A percentile compares a stretch with the other conserved stretches of the same genome.
Evolutionary conservation across 2,888 invertebrate genomes (phyloP).

Genomic region (Arrhopalites spinosus): DNA sequence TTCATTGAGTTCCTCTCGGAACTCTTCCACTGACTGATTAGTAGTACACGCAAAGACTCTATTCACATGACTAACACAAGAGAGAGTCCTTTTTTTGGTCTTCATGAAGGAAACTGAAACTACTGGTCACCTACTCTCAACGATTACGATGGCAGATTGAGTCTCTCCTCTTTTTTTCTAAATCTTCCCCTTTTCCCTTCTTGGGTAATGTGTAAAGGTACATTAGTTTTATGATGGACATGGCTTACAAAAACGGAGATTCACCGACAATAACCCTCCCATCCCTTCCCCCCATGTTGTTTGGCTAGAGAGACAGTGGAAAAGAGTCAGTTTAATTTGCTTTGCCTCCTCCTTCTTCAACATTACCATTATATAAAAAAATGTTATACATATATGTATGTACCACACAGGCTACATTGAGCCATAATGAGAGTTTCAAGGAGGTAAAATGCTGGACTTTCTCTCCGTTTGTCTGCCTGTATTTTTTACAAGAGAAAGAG

Average conservation of each 20-base stretch:
- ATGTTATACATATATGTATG: not conserved
- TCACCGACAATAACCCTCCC: not conserved
- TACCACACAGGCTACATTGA: too few relatives aligned
- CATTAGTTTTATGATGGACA: slow-evolving; percentile 15
- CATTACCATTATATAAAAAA: not conserved
- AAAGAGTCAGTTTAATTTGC: not conserved
- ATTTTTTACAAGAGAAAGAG: not conserved
- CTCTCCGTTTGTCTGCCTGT: not conserved
- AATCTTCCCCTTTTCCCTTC: not conserved
- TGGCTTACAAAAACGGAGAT: not conserved
- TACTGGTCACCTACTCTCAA: slow-evolving; percentile 7
- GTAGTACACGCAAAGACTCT: not conserved
- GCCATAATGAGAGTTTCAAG: too few relatives aligned
- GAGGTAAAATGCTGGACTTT: not conserved
- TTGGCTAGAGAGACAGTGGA: too few relatives aligned
- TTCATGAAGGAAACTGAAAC: not conserved
- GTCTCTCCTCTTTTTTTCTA: not conserved
- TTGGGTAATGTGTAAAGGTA: not conserved
- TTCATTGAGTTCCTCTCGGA: not conserved
- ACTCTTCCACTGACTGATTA: not conserved
- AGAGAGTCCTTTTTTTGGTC: not conserved
- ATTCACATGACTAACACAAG: not conserved
- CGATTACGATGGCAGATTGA: not conserved
- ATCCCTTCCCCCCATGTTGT: not conserved
- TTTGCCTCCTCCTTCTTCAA: not conserved